Conservation (phyloP, 2,113 vertebrate genomes). For the Ochotona curzoniae region DNA sequence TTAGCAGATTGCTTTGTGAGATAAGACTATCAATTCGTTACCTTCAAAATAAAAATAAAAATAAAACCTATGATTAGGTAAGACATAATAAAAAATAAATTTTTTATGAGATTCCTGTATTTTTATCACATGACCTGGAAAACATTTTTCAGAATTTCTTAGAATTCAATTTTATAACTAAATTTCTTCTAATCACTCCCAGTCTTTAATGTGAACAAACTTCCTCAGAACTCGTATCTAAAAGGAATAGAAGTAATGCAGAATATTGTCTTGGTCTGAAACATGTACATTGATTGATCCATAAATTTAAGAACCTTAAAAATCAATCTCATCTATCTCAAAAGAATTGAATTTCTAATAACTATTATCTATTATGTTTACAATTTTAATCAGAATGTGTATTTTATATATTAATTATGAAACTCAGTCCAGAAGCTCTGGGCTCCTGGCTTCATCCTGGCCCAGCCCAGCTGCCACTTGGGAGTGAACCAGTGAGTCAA, state of each 20-base stretch:
- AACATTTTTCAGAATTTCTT: background rate
- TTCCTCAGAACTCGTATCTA: conserved; percentile 12
- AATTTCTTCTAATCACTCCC: background rate
- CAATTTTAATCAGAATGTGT: background rate
- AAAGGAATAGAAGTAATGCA: background rate
- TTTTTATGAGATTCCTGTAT: background rate
- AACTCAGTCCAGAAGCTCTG: background rate
- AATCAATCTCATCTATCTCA: background rate
- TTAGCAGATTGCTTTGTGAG: background rate
- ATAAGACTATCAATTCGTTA: background rate
- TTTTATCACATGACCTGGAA: background rate
- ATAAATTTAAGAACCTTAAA: conserved; percentile 5
- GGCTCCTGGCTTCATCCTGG: no score
- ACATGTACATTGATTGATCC: background rate
- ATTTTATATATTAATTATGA: background rate
- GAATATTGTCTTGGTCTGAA: background rate
- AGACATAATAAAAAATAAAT: conserved; percentile 33
- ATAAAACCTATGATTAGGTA: conserved; percentile 11
- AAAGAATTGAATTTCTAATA: background rate
- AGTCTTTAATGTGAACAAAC: background rate
- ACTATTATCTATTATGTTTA: background rate
- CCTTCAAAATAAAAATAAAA: conserved; percentile 22
- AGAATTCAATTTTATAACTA: background rate
- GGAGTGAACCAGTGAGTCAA: no score
- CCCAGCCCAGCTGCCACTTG: no score